Base-by-base conservation (phyloP, 2,888 invertebrate species). In the Phytoseiulus persimilis region DNA sequence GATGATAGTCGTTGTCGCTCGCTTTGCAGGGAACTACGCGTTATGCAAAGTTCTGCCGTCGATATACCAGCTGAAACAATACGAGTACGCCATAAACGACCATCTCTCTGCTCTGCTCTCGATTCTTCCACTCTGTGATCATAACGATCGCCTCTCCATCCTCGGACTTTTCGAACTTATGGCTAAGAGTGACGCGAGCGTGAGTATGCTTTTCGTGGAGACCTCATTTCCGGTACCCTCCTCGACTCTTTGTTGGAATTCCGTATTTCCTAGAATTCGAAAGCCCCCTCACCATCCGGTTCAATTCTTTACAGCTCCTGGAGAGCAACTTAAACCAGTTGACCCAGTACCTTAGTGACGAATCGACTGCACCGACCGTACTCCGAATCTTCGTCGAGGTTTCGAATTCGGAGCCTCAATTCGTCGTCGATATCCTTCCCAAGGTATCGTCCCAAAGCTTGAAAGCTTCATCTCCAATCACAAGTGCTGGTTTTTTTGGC, bases 31-130 rank as follows among this genome's bases (percentile, higher is more conserved):
- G 90, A 98, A 98, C 93, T 96, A 96, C 93, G 95, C 96, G 0
- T 93, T 98, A 32, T 95, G 96, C 91, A 94, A 97, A 89, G 97
- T 98, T 83, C 94, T 98, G 91, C 96, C 97, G 0, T 97, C 96
- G 93, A 95, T 98, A 83, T 98, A 97, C 93, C 95, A 95, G 92
- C 96, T 97, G 32, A 96, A 97, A 89, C 95, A 95, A 0, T 96
- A 96, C 91, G 87, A 87, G 87, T 45, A 33, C 32, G 95, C 96
- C 0, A 94, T 98, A 32, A 95, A 96, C 91, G 96, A 96, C 9
- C 96, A 97, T 93, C 95, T 96, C 0, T 95, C 96, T 92, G 95
- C 96, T 0, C 93, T 98, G 83, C 95, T 97, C 0, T 95, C 95
- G 0, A 94, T 97, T 28, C 93, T 97, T 90, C 92, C 92, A 89